phyloP scores from a whole-genome alignment of 2,797 vertebrate genomes.

The Hafferia zeledoni region DNA sequence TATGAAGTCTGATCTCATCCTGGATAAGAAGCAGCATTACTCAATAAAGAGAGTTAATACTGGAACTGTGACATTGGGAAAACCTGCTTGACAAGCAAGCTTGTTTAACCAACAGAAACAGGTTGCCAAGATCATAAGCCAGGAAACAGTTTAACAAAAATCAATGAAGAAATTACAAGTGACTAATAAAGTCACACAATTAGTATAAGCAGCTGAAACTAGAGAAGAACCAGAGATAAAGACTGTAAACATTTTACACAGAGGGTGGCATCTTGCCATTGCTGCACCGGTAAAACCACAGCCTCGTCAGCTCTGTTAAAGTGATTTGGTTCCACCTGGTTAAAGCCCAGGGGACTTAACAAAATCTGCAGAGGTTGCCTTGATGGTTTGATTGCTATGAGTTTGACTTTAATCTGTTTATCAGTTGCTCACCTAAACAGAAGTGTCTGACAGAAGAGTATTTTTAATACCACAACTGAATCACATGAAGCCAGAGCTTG shows the following conservation, averaged over 20 bases:
- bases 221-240: conserved; percentile 2
- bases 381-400: conserved; percentile 22
- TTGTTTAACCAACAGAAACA: conserved; percentile 59
- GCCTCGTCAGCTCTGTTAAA: background rate
- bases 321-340: background rate
- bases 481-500: background rate
- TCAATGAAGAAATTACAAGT: conserved; percentile 63
- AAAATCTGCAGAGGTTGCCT: background rate
- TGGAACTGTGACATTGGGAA: conserved; percentile 53
- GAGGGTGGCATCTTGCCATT: background rate
- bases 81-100: conserved; percentile 60
- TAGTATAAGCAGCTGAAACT: conserved; percentile 26
- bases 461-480: background rate
- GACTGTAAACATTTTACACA: background rate
- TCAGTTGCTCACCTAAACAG: background rate
- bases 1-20: conserved; percentile 63
- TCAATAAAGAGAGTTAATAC: conserved; percentile 42
- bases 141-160: conserved; percentile 59
- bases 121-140: conserved; percentile 47
- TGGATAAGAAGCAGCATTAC: conserved; percentile 55
- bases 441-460: background rate
- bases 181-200: conserved; percentile 58
- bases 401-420: conserved; percentile 23
- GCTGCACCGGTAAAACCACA: background rate
- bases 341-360: conserved; percentile 14